Evolutionary conservation across 2,113 vertebrate genomes (phyloP), one percentile per base, ranked within the genome.

Genomic region (Ginglymostoma cirratum): DNA sequence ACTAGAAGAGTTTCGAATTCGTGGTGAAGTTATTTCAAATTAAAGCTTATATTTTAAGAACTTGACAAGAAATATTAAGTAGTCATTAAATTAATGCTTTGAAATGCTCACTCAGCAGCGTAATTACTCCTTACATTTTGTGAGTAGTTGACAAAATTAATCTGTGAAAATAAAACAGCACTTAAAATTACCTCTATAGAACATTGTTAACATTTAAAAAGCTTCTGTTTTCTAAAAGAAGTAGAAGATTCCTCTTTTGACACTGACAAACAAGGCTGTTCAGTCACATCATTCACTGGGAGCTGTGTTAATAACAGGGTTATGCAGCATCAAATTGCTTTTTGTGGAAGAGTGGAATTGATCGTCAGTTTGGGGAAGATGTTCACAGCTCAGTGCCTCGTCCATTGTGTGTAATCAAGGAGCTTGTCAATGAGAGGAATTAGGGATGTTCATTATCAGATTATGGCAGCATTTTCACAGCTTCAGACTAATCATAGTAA

Each of bases 221-320:
- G 38, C 69, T 27, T 52, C 66, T 42, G 67, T 92, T 89, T 85
- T 96, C 96, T 83, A 7, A 69, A 67, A 52, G 85, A 85, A 95
- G 96, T 0, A 93, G 96, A 96, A 96, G 96, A 89, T 96, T 87
- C 4, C 97, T 96, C 96, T 96, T 48, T 95, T 95, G 96, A 96
- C 96, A 95, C n/a, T 61, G 69, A 87, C 96, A 96, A 95, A 83
- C 0, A 5, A 96, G 21, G 70, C 96, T 27, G 95, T 67, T 96
- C 96, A 85, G 90, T 96, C 95, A 96, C 96, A 23, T 96, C 96
- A 97, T 96, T 97, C 97, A 97, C 93, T 66, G 1, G 24, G 85
- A 76, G 67, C 96, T 96, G 96, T 96, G 76, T 96, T 97, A 96
- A 95, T 95, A 95, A 96, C 95, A 96, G 96, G 96, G 95, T 96